Conservation (phyloP, 1,140 invertebrate species). For the Sinonovacula constricta region DNA sequence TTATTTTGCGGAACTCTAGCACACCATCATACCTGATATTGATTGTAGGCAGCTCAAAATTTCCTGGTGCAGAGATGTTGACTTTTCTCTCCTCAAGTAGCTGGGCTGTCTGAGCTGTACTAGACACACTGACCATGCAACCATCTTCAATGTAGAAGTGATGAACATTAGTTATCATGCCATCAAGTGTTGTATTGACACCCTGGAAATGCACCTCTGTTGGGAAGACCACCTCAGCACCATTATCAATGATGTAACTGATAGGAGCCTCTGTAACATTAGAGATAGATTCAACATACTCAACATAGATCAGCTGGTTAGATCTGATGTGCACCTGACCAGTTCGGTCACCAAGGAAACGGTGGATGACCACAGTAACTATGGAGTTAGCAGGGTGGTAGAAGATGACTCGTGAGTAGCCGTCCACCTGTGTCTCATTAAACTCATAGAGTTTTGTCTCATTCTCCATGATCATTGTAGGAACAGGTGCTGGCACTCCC, state of each 20-base stretch:
- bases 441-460: constrained; percentile 63
- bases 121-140: constrained; percentile 53
- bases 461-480: constrained; percentile 67
- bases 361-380: constrained; percentile 58
- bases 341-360: constrained; percentile 65
- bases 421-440: constrained; percentile 66
- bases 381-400: constrained; percentile 57
- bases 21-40: constrained; percentile 61
- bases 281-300: constrained; percentile 68
- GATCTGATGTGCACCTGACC: constrained; percentile 66
- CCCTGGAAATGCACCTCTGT: constrained; percentile 71
- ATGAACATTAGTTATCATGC: constrained; percentile 67
- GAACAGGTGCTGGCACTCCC: constrained; percentile 58
- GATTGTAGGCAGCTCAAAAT: constrained; percentile 65
- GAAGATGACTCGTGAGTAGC: constrained; percentile 61
- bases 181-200: constrained; percentile 62
- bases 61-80: constrained; percentile 60
- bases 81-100: constrained; percentile 63
- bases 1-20: constrained; percentile 60
- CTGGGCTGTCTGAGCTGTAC: constrained; percentile 67
- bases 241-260: constrained; percentile 69
- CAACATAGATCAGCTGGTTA: constrained; percentile 60
- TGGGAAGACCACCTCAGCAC: constrained; percentile 67
- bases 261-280: constrained; percentile 71
- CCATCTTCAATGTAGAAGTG: constrained; percentile 67